Percentiles rank a stretch among this genome's conserved stretches.
Conservation (phyloP, 2,797 vertebrate species). For the Oryzias dopingdopingensis region DNA sequence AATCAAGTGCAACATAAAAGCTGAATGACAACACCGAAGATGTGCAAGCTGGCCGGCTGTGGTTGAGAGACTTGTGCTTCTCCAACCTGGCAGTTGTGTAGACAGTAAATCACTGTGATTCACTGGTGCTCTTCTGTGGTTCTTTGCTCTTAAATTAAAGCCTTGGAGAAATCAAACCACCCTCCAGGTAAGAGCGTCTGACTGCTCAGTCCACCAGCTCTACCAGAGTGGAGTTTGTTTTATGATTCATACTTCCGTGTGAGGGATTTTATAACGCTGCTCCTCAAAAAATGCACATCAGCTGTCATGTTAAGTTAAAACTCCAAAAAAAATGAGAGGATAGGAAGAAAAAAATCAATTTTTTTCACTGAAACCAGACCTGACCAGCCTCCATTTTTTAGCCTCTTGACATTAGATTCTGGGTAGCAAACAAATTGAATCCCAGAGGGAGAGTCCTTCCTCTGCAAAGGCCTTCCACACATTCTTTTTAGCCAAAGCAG, state of each 20-base stretch:
- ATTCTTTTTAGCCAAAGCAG: slow-evolving; percentile 25
- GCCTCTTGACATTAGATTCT: slow-evolving; percentile 28
- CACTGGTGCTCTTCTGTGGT: slow-evolving; percentile 55
- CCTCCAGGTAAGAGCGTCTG: slow-evolving; percentile 52
- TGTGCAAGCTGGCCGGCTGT: slow-evolving; percentile 23
- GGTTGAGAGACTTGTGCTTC: slow-evolving; percentile 39
- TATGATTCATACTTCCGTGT: slow-evolving; percentile 40
- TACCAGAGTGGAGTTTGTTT: slow-evolving; percentile 21
- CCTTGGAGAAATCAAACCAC: slow-evolving; percentile 54
- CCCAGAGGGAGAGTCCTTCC: slow-evolving; percentile 32
- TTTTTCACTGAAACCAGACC: not conserved
- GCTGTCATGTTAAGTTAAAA: not conserved
- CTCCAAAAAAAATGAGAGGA: not conserved
- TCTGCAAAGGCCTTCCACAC: slow-evolving; percentile 14
- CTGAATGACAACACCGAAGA: slow-evolving; percentile 15
- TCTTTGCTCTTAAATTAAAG: slow-evolving; percentile 50
- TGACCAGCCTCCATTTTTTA: slow-evolving; percentile 10
- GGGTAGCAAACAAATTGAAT: slow-evolving; percentile 24
- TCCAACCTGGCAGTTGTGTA: slow-evolving; percentile 54
- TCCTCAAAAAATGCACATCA: slow-evolving; percentile 10
- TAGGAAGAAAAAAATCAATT: not conserved
- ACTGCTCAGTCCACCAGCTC: slow-evolving; percentile 27
- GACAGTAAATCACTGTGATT: slow-evolving; percentile 57
- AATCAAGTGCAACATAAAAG: slow-evolving; percentile 5
- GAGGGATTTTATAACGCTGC: slow-evolving; percentile 32